phyloP scores from a whole-genome alignment of 1,140 invertebrate genomes.

The Ruditapes philippinarum region DNA sequence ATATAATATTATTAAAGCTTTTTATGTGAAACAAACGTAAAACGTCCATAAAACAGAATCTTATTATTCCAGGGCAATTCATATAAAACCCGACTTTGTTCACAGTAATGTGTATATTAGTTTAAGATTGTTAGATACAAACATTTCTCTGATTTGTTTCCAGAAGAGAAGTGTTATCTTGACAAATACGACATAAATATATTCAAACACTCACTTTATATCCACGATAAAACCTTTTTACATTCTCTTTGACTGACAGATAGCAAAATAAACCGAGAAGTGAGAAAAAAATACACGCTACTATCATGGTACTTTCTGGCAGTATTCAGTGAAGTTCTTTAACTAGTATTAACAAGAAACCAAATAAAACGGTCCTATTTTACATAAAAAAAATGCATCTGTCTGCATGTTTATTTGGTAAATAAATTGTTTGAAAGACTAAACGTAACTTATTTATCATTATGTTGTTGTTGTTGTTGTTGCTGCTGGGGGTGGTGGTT shows the following conservation, averaged over 20 bases:
- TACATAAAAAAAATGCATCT: not conserved
- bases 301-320: not conserved
- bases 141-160: not conserved
- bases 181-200: slow-evolving; percentile 4
- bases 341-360: not conserved
- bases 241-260: not conserved
- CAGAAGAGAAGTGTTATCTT: not conserved
- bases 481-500: no score
- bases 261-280: not conserved
- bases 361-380: no score
- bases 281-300: not conserved
- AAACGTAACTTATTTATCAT: no score
- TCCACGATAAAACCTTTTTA: slow-evolving; percentile 3
- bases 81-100: no score
- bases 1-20: no score
- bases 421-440: no score
- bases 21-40: no score
- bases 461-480: no score
- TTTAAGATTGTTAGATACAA: not conserved
- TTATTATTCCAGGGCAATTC: no score
- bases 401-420: no score
- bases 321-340: not conserved
- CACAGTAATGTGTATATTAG: not conserved
- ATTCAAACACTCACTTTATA: slow-evolving; percentile 7
- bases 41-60: no score